A percentile compares a stretch with the other conserved stretches of the same genome.
These are phyloP conservation scores for Scaptomyza hsui DNA, from an alignment of 1,140 invertebrate species.

Conservation along the genomic window DNA sequence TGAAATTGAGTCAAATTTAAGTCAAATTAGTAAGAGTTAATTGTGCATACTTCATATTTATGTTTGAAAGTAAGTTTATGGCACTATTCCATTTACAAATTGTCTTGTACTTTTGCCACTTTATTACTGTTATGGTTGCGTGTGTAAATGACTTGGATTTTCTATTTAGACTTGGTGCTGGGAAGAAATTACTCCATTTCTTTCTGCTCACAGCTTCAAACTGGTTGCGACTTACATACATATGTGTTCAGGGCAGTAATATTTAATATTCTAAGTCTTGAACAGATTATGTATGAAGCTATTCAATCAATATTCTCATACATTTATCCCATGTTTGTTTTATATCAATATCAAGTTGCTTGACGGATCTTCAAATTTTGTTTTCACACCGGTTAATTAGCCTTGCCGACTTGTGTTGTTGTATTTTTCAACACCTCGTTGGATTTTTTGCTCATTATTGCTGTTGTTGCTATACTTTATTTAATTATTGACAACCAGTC, in stretches of 20 bases:
- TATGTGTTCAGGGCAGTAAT: neutral
- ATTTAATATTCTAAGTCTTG: too few relatives aligned
- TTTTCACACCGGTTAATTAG: conserved; percentile 39
- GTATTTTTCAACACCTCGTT: conserved; percentile 50
- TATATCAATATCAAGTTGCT: neutral
- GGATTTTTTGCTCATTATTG: conserved; percentile 33
- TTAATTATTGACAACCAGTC: conserved; percentile 65
- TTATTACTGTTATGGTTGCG: neutral
- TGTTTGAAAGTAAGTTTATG: neutral
- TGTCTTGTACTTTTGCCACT: neutral
- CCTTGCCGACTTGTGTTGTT: conserved; percentile 7
- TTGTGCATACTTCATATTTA: conserved; percentile 18
- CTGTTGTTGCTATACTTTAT: conserved; percentile 50
- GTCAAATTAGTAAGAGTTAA: conserved; percentile 42
- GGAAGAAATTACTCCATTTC: neutral
- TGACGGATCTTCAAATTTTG: conserved; percentile 8
- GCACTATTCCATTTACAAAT: neutral
- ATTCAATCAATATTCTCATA: neutral
- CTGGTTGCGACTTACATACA: too few relatives aligned
- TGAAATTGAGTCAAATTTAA: conserved; percentile 35
- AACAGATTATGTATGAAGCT: too few relatives aligned
- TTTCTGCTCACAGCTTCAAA: too few relatives aligned
- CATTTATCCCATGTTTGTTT: neutral
- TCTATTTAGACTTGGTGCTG: neutral
- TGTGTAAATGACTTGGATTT: neutral